A percentile compares a stretch with the other conserved stretches of the same genome.
These are phyloP conservation scores for Parnassius apollo DNA, from an alignment of 2,888 invertebrate genomes.

Conservation along the genomic window DNA sequence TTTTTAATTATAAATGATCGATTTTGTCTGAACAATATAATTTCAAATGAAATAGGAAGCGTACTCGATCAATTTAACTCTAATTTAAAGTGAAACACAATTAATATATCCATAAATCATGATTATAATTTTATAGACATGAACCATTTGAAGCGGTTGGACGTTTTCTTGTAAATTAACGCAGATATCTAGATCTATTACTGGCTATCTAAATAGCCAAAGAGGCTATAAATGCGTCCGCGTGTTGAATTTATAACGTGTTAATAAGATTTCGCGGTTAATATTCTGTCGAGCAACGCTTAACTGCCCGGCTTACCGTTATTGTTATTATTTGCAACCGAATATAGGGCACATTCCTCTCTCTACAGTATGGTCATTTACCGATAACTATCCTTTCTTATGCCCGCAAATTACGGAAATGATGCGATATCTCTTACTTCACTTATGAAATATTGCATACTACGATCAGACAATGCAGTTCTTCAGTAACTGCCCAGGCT, in stretches of 20 bases:
- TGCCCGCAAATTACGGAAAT: conserved; percentile 18
- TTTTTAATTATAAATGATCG: too few species aligned
- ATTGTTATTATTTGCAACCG: conserved; percentile 19
- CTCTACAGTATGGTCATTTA: conserved; percentile 9
- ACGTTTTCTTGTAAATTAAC: conserved; percentile 15
- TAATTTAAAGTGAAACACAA: conserved; percentile 3
- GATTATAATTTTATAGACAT: conserved; percentile 15
- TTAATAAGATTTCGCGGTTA: conserved; percentile 22
- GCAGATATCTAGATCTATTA: conserved; percentile 18
- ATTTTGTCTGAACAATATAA: too few species aligned
- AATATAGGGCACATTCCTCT: conserved; percentile 16
- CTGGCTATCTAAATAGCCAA: conserved; percentile 23
- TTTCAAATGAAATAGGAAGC: too few species aligned
- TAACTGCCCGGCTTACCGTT: conserved; percentile 9
- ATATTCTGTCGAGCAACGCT: conserved; percentile 14
- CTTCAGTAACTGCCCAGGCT: too few species aligned
- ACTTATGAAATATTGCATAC: too few species aligned
- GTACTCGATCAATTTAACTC: not conserved
- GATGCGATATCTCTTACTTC: not conserved
- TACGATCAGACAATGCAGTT: too few species aligned
- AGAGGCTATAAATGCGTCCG: conserved; percentile 25
- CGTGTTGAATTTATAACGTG: conserved; percentile 26
- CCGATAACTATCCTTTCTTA: conserved; percentile 28
- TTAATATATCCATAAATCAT: conserved; percentile 10
- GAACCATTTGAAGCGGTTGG: not conserved